Conservation (phyloP, 2,888 invertebrate genomes). For the Syrista parreyssii region DNA sequence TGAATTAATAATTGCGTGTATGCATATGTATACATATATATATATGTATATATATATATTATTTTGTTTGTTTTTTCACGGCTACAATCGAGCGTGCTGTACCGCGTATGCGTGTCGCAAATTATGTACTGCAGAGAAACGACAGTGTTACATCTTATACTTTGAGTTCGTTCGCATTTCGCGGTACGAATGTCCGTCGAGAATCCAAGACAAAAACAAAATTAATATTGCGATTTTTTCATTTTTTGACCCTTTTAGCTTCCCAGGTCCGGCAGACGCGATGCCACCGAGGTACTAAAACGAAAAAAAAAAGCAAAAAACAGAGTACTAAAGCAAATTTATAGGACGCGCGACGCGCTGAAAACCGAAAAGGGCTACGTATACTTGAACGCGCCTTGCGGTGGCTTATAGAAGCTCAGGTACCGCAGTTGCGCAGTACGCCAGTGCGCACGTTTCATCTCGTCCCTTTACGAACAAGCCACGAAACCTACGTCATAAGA, state of each 20-base stretch:
- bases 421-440: neutral
- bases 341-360: neutral
- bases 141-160: slow-evolving; percentile 63
- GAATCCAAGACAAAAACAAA: slow-evolving; percentile 11
- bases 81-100: neutral
- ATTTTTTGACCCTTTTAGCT: slow-evolving; percentile 66
- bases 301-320: slow-evolving; percentile 1
- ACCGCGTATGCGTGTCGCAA: slow-evolving; percentile 27
- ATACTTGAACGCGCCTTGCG: slow-evolving; percentile 4
- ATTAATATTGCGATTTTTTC: slow-evolving; percentile 65
- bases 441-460: neutral
- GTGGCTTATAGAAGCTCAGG: neutral
- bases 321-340: slow-evolving; percentile 38
- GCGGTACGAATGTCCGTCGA: neutral
- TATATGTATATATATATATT: too few relatives aligned
- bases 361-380: neutral
- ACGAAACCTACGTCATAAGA: neutral
- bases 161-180: slow-evolving; percentile 37
- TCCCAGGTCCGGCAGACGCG: slow-evolving; percentile 66
- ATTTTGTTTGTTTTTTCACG: neutral
- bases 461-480: slow-evolving; percentile 1
- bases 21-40: too few relatives aligned
- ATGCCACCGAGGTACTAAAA: slow-evolving; percentile 66
- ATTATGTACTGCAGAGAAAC: neutral
- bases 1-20: too few relatives aligned